These are phyloP conservation scores for Prochilodus magdalenae DNA, from an alignment of 2,113 vertebrate species.

Conservation along the genomic window DNA sequence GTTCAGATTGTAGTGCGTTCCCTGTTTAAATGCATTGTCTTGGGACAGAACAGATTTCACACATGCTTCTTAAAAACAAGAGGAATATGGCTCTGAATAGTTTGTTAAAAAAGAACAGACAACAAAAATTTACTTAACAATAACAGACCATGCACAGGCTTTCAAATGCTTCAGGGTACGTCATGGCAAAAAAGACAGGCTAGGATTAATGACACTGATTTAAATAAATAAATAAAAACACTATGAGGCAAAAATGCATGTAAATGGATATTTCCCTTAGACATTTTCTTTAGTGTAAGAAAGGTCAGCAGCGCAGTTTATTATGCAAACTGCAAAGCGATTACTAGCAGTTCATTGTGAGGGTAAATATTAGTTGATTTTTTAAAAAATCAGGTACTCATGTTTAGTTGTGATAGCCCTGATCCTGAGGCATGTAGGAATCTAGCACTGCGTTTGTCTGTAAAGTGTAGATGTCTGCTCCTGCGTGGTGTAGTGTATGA, in stretches of 20 bases:
- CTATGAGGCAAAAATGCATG: too few relatives aligned
- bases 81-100: not conserved
- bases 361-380: not conserved
- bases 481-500: slow-evolving; percentile 5
- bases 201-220: not conserved
- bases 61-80: not conserved
- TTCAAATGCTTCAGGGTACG: too few relatives aligned
- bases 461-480: slow-evolving; percentile 12
- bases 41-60: not conserved
- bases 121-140: not conserved
- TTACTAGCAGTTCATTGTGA: not conserved
- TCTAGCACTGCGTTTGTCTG: not conserved
- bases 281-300: not conserved
- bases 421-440: not conserved
- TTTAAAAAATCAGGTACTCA: not conserved
- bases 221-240: not conserved
- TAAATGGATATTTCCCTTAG: too few relatives aligned
- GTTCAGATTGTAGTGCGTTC: slow-evolving; percentile 35
- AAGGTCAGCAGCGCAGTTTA: not conserved
- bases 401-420: not conserved
- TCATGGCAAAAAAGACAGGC: not conserved
- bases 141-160: too few relatives aligned
- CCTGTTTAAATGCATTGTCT: slow-evolving; percentile 15
- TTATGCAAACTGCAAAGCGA: too few relatives aligned
- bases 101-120: not conserved